These are phyloP conservation scores for Exaiptasia diaphana DNA, from an alignment of 64 coral and sea anemone species.

Conservation along the genomic window DNA sequence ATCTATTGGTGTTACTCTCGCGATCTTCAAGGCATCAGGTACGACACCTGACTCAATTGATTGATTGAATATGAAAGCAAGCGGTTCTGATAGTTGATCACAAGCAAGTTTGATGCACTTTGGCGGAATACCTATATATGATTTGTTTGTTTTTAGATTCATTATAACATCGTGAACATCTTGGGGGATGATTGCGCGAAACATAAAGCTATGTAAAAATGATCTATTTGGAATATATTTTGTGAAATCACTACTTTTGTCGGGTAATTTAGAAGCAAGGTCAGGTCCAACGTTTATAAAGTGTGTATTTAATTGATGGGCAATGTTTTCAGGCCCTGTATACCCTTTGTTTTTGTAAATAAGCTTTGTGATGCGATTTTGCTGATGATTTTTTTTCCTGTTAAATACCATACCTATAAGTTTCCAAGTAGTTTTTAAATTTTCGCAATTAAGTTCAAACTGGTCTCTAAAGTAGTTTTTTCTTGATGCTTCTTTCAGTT, in stretches of 20 bases:
- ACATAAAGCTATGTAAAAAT: slow-evolving; percentile 50
- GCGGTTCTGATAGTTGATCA: not conserved
- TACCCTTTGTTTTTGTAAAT: slow-evolving; percentile 26
- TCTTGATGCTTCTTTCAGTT: slow-evolving; percentile 29
- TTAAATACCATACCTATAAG: slow-evolving; percentile 31
- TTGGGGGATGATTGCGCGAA: slow-evolving; percentile 7
- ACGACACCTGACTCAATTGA: slow-evolving; percentile 1
- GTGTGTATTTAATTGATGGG: slow-evolving; percentile 19
- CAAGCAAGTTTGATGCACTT: slow-evolving; percentile 45
- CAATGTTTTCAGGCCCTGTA: slow-evolving; percentile 18
- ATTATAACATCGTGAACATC: slow-evolving; percentile 30
- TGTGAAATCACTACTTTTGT: not conserved
- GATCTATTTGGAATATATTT: not conserved
- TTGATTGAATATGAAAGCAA: slow-evolving; percentile 15
- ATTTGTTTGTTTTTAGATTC: slow-evolving; percentile 7
- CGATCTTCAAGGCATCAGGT: not conserved
- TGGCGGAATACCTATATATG: slow-evolving; percentile 5
- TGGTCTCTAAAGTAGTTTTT: slow-evolving; percentile 39
- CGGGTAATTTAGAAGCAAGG: not conserved
- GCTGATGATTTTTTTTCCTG: slow-evolving; percentile 23
- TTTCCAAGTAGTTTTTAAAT: slow-evolving; percentile 54
- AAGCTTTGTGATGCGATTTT: slow-evolving; percentile 4
- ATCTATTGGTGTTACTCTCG: not conserved
- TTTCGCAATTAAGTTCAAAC: slow-evolving; percentile 29
- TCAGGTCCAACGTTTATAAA: slow-evolving; percentile 29